These are phyloP conservation scores for Apostichopus californicus DNA, from an alignment of 35 echinoderm and acorn worm genomes.

Conservation along the genomic window DNA sequence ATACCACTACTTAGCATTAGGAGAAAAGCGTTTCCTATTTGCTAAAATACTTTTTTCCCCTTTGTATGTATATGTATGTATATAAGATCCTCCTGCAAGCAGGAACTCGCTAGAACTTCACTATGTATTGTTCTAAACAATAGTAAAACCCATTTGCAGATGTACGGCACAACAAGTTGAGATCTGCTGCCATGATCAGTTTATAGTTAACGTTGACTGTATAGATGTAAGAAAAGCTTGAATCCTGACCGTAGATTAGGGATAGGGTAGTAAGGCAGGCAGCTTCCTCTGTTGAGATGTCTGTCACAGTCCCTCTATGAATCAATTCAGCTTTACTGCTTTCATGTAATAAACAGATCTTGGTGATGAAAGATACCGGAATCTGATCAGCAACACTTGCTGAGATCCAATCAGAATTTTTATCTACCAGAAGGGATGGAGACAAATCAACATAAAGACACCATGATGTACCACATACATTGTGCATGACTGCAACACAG, in stretches of 20 bases:
- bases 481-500: too few species aligned
- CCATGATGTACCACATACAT: neutral
- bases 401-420: slow-evolving; percentile 32
- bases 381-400: neutral
- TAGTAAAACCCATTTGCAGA: too few species aligned
- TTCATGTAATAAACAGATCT: slow-evolving; percentile 28
- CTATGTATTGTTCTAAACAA: too few species aligned
- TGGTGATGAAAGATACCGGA: slow-evolving; percentile 34
- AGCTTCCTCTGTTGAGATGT: slow-evolving; percentile 35
- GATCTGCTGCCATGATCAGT: too few species aligned
- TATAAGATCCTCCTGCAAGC: too few species aligned
- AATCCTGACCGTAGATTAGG: slow-evolving; percentile 11
- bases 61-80: too few species aligned
- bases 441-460: neutral
- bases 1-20: too few species aligned
- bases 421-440: neutral
- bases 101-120: too few species aligned
- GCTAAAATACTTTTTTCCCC: too few species aligned
- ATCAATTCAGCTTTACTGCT: neutral
- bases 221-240: neutral
- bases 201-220: too few species aligned
- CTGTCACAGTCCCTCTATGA: neutral
- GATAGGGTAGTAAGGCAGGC: slow-evolving; percentile 24
- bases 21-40: too few species aligned
- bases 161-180: too few species aligned